Evolutionary conservation across 2,113 vertebrate genomes (phyloP).

Genomic region (Leuciscus idus): DNA sequence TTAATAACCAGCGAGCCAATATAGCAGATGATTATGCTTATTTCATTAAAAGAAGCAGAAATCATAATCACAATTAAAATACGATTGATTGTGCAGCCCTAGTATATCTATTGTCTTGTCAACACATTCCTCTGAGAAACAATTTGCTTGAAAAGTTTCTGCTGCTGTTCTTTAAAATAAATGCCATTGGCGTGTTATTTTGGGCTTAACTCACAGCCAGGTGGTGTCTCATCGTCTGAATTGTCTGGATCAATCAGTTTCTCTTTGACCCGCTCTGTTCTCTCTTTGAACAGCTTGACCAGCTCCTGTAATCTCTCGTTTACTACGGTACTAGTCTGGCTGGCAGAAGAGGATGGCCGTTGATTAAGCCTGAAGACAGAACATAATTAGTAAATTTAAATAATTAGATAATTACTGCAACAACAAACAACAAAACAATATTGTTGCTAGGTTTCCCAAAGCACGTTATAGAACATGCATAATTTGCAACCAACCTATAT

Average conservation of each 20-base stretch:
- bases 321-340: constrained; percentile 82
- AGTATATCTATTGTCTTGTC: background rate
- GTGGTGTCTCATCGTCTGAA: constrained; percentile 86
- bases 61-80: no score
- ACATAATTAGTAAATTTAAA: background rate
- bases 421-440: background rate
- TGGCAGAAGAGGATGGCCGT: constrained; percentile 78
- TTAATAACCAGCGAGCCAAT: no score
- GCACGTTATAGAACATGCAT: background rate
- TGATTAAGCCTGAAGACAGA: constrained; percentile 71
- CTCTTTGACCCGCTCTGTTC: constrained; percentile 93
- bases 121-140: background rate
- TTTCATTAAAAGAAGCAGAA: no score
- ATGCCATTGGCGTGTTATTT: background rate
- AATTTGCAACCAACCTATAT: background rate
- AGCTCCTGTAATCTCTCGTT: constrained; percentile 90
- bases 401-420: background rate
- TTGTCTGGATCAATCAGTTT: constrained; percentile 89
- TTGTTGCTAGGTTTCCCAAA: background rate
- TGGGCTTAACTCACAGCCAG: constrained; percentile 78
- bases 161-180: background rate
- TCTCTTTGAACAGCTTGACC: constrained; percentile 89
- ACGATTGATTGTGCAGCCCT: no score
- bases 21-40: no score
- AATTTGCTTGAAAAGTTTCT: background rate